Conservation (phyloP, 2,888 invertebrate genomes). For the Lasioglossum oenotherae region DNA sequence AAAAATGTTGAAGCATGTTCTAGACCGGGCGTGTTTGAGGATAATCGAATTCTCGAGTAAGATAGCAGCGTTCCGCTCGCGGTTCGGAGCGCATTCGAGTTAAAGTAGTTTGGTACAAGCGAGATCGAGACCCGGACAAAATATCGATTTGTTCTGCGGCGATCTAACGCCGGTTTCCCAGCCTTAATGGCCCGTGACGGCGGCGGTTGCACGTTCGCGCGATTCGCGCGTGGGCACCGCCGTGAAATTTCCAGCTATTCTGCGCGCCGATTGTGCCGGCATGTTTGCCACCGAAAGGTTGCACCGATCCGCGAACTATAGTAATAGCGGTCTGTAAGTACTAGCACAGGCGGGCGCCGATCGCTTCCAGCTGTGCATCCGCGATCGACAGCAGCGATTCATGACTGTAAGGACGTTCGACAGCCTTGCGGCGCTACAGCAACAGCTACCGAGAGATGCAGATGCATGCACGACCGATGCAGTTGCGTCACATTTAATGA, state of each 20-base stretch:
- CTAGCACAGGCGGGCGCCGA: neutral
- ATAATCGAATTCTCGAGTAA: neutral
- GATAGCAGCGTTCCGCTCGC: constrained; percentile 1
- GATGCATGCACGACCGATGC: neutral
- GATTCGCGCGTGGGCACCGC: constrained; percentile 56
- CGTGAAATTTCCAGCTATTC: constrained; percentile 43
- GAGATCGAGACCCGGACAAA: constrained; percentile 28
- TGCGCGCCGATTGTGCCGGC: neutral
- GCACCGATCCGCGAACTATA: constrained; percentile 7
- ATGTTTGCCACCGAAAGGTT: neutral
- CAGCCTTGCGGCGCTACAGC: constrained; percentile 28
- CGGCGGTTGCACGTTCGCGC: constrained; percentile 38
- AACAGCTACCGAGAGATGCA: neutral
- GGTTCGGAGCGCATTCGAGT: neutral
- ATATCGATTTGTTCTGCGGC: constrained; percentile 61
- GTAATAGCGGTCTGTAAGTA: neutral
- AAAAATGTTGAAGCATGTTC: neutral
- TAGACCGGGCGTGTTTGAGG: neutral
- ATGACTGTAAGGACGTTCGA: constrained; percentile 35
- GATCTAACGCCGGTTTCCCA: constrained; percentile 58
- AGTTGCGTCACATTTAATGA: neutral
- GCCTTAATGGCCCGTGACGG: constrained; percentile 67
- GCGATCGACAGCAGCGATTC: constrained; percentile 38
- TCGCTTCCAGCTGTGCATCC: constrained; percentile 27
- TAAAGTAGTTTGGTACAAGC: constrained; percentile 6